Evolutionary conservation across 2,797 vertebrate species (phyloP).

Genomic region (Thamnophis elegans): DNA sequence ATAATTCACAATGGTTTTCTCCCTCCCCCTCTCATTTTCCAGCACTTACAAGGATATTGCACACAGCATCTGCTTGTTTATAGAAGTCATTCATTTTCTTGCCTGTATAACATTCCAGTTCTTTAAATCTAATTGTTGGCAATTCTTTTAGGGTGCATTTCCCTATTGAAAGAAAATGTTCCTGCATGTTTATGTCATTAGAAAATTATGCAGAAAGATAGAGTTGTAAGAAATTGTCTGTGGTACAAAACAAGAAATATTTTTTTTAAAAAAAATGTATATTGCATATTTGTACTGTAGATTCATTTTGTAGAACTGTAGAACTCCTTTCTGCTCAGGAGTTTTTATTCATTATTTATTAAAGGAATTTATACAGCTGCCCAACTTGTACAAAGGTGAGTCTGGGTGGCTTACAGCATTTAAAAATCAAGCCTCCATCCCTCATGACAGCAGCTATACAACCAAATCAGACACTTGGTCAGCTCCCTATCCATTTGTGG

Average conservation of each 20-base stretch:
- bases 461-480: neutral
- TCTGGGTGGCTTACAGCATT: neutral
- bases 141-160: neutral
- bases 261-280: neutral
- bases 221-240: slow-evolving; percentile 10
- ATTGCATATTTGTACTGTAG: neutral
- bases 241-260: neutral
- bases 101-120: slow-evolving; percentile 16
- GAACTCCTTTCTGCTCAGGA: neutral
- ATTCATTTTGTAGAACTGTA: neutral
- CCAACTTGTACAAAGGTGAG: neutral
- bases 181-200: slow-evolving; percentile 21
- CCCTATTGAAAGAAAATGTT: neutral
- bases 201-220: neutral
- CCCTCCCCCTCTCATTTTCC: neutral
- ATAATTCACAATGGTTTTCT: slow-evolving; percentile 35
- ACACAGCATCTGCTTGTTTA: slow-evolving; percentile 22
- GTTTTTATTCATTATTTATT: neutral
- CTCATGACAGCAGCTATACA: neutral
- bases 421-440: neutral
- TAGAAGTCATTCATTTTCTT: neutral
- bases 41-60: slow-evolving; percentile 23
- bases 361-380: neutral
- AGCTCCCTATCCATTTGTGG: neutral
- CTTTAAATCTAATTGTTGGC: slow-evolving; percentile 13